Conservation (phyloP, 1,140 invertebrate genomes). For the Eupristina koningsbergeri region DNA sequence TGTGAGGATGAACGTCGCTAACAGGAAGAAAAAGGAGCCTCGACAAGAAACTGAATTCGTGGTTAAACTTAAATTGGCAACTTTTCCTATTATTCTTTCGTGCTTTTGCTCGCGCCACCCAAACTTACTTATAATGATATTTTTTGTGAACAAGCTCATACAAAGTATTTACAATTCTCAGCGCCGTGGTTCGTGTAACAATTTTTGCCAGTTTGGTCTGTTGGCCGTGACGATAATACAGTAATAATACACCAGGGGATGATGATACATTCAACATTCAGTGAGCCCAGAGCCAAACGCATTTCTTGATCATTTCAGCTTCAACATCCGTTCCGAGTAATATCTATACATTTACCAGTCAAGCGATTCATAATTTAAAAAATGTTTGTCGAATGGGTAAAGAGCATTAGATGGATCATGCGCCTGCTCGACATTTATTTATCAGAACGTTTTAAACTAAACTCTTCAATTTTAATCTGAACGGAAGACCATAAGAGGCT, state of each 20-base stretch:
- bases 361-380: neutral
- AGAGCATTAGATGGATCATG: neutral
- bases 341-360: too few species aligned
- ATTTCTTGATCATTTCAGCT: neutral
- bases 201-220: too few species aligned
- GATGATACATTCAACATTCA: neutral
- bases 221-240: too few species aligned
- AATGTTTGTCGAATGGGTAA: neutral
- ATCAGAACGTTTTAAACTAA: neutral
- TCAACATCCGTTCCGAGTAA: too few species aligned
- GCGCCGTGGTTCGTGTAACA: neutral
- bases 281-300: neutral
- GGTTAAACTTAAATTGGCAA: conserved; percentile 43
- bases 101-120: neutral
- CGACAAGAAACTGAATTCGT: neutral
- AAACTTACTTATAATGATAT: conserved; percentile 33
- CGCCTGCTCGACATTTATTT: neutral
- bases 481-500: neutral
- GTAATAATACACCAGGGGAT: too few species aligned
- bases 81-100: conserved; percentile 42
- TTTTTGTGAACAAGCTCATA: neutral
- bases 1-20: conserved; percentile 21
- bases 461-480: neutral
- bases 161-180: neutral
- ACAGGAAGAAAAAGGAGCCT: conserved; percentile 43